These are phyloP conservation scores for Spilogale gracilis DNA, from an alignment of 2,113 vertebrate genomes.

Conservation along the genomic window DNA sequence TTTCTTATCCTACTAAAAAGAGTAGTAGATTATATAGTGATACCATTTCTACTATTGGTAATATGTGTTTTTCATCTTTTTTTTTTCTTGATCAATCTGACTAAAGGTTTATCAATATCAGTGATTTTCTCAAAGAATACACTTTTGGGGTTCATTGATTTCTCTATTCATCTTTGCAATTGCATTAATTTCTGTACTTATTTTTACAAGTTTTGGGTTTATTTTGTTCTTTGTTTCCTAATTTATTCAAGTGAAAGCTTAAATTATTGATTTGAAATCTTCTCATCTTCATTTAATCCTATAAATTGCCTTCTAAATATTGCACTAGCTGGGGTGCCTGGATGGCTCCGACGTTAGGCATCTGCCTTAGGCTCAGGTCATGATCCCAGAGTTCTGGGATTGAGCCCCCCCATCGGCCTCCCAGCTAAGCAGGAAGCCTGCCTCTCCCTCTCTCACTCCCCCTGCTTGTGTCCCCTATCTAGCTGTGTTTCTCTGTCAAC, in stretches of 20 bases:
- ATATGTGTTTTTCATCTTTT: not conserved
- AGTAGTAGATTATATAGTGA: not conserved
- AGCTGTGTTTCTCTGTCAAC: no score
- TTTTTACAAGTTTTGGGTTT: not conserved
- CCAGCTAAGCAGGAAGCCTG: no score
- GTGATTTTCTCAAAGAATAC: not conserved
- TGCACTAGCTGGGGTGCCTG: not conserved
- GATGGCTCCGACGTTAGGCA: no score
- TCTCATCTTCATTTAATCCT: not conserved
- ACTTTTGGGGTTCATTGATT: not conserved
- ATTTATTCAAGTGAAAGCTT: not conserved
- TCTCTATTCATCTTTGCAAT: not conserved
- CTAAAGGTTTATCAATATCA: not conserved
- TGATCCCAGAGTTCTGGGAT: no score
- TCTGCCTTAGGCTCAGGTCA: no score
- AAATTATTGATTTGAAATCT: not conserved
- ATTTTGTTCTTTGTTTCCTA: not conserved
- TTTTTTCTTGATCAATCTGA: not conserved
- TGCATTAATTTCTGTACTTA: not conserved
- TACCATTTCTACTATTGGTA: not conserved
- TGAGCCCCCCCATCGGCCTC: no score
- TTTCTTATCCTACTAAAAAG: not conserved
- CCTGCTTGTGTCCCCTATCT: no score
- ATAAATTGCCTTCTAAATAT: not conserved
- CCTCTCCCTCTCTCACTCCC: no score